A percentile compares a stretch with the other conserved stretches of the same genome.
phyloP scores from a whole-genome alignment of 2,113 vertebrate species.

The Bagarius yarrelli region DNA sequence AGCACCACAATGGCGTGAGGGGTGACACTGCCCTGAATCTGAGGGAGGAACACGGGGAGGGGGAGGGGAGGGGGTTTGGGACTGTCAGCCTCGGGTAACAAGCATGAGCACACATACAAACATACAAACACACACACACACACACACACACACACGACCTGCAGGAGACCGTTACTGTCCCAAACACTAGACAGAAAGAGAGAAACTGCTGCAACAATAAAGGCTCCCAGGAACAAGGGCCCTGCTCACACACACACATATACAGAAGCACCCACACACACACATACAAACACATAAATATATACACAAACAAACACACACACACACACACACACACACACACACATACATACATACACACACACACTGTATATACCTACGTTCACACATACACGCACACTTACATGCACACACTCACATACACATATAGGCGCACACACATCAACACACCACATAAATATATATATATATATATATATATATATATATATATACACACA shows the following conservation, averaged over 20 bases:
- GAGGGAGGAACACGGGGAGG: constrained; percentile 62
- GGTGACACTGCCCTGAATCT: constrained; percentile 99
- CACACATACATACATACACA: not conserved
- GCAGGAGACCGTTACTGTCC: constrained; percentile 36
- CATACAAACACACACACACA: constrained; percentile 38
- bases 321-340: not conserved
- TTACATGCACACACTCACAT: not conserved
- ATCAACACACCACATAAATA: not conserved
- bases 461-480: not conserved
- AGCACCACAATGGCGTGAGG: constrained; percentile 98
- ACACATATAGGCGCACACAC: not conserved
- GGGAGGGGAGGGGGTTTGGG: constrained; percentile 52
- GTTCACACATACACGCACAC: not conserved
- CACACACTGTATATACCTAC: no score
- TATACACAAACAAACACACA: not conserved
- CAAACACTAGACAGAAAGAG: constrained; percentile 47
- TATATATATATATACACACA: not conserved
- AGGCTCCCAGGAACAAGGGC: constrained; percentile 55
- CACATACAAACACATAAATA: not conserved
- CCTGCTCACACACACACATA: constrained; percentile 7
- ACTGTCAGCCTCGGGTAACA: constrained; percentile 58
- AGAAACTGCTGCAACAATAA: constrained; percentile 77
- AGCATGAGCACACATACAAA: constrained; percentile 51
- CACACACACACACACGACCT: constrained; percentile 41
- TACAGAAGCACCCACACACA: not conserved